phyloP scores from a whole-genome alignment of 2,888 invertebrate genomes.

The Cantharis rustica region DNA sequence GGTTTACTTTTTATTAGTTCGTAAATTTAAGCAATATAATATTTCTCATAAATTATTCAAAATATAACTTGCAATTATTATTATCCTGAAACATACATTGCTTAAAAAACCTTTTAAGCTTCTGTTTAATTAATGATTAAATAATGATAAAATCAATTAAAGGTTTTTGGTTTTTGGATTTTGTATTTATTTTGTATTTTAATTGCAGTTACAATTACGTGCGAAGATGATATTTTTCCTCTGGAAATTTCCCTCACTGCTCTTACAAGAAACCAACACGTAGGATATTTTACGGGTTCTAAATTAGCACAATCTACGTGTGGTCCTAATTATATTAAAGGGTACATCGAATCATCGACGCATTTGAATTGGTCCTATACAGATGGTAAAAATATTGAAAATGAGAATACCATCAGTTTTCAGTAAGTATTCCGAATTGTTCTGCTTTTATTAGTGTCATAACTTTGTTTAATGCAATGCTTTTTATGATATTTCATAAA shows the following conservation, averaged over 20 bases:
- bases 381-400: slow-evolving; percentile 33
- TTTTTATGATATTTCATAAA: background rate
- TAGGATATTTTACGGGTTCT: slow-evolving; percentile 34
- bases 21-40: background rate
- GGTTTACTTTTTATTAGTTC: background rate
- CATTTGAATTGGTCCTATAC: slow-evolving; percentile 45
- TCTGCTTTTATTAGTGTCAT: background rate
- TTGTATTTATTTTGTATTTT: background rate
- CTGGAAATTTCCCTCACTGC: slow-evolving; percentile 39
- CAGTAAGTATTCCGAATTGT: slow-evolving; percentile 45
- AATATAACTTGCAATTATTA: too few relatives aligned
- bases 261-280: slow-evolving; percentile 34
- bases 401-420: slow-evolving; percentile 43
- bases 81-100: too few relatives aligned
- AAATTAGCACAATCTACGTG: slow-evolving; percentile 35
- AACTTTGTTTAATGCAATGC: background rate
- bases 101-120: background rate
- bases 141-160: background rate
- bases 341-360: slow-evolving; percentile 33
- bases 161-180: background rate
- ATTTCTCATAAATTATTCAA: background rate
- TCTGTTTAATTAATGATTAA: background rate
- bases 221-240: slow-evolving; percentile 14
- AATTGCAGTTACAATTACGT: slow-evolving; percentile 17
- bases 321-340: slow-evolving; percentile 35